Evolutionary conservation across 2,797 vertebrate species (phyloP), one percentile per base, ranked within the genome.

Genomic region (Dendrocincla fuliginosa): DNA sequence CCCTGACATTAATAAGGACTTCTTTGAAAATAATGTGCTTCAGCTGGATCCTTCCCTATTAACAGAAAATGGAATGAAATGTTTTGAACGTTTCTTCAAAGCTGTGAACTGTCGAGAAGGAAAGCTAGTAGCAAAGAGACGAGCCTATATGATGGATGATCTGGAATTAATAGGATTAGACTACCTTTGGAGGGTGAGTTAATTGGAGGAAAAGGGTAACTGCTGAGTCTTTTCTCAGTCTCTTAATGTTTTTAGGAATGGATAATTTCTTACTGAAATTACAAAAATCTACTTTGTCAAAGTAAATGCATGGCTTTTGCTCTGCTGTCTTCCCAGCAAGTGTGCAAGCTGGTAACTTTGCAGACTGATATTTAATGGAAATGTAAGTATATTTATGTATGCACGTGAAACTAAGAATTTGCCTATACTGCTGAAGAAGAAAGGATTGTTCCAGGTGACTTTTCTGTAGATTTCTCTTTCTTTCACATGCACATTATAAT

Each of bases 101-200:
- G 99, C 99, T 88, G 99, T 99, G 96, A 99, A 99, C 98, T 99
- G 99, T 98, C 98, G 99, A 96, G 99, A 99, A 98, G 99, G 99
- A 96, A 99, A 99, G 95, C 98, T 99, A 96, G 99, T 99, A 96
- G 99, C 99, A 59, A 99, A 99, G 96, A 99, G 99, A 80, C 98
- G 99, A 95, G 99, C 99, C 53, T 99, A 99, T 98, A 99, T 99
- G 99, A 99, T 99, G 99, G 99, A 99, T 97, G 99, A 99, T 97
- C 98, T 99, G 98, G 99, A 99, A 95, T 98, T 99, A 95, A 99
- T 99, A 98, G 99, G 99, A 96, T 98, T 99, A 98, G 99, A 99
- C 98, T 99, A 99, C 97, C 98, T 99, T 94, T 99, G 99, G 99
- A 99, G 99, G 99, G 99, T 99, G 98, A 98, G 99, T 97, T 75